Evolutionary conservation across 2,113 vertebrate species (phyloP).

Genomic region (Rutilus rutilus): DNA sequence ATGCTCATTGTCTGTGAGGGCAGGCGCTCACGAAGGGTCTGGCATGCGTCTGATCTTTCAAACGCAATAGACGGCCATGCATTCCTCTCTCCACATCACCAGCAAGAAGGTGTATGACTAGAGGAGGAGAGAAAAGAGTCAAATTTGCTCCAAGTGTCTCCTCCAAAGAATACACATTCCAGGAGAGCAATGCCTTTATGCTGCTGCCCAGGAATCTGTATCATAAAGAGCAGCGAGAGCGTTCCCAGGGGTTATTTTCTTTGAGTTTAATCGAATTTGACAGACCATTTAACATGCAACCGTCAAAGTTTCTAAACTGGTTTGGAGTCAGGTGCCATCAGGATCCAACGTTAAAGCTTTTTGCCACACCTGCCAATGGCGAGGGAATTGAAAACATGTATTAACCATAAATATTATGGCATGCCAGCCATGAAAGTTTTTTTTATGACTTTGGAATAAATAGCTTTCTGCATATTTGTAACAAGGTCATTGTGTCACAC

Average conservation of each 20-base stretch:
- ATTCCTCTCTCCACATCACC: slow-evolving; percentile 48
- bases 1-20: slow-evolving; percentile 48
- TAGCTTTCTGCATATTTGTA: too few species aligned
- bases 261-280: slow-evolving; percentile 43
- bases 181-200: slow-evolving; percentile 27
- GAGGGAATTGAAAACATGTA: not conserved
- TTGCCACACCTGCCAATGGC: not conserved
- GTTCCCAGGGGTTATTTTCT: slow-evolving; percentile 49
- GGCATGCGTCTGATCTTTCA: slow-evolving; percentile 45
- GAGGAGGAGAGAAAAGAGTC: slow-evolving; percentile 25
- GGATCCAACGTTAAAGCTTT: not conserved
- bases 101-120: slow-evolving; percentile 40
- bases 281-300: slow-evolving; percentile 44
- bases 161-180: slow-evolving; percentile 35
- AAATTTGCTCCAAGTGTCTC: slow-evolving; percentile 5
- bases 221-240: slow-evolving; percentile 19
- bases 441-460: not conserved
- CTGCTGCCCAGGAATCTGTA: slow-evolving; percentile 23
- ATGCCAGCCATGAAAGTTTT: not conserved
- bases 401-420: not conserved
- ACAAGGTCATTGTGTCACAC: too few species aligned
- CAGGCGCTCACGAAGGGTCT: not conserved
- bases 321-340: not conserved
- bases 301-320: not conserved
- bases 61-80: slow-evolving; percentile 29